Evolutionary conservation across 2,888 invertebrate genomes (phyloP).

Genomic region (Cantharis nigra): DNA sequence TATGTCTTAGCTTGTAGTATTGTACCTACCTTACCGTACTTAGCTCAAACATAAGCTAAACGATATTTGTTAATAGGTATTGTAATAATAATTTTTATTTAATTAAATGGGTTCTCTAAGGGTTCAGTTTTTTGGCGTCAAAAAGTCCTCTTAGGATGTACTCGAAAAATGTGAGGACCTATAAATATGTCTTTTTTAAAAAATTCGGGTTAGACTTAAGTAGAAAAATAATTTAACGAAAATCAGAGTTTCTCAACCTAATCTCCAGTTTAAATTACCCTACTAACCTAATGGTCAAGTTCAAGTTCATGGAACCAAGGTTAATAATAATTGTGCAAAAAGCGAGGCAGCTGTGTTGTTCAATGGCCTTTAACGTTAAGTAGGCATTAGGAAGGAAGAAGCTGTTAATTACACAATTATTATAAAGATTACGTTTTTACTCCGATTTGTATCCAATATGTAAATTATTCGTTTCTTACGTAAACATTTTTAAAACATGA

Average conservation of each 20-base stretch:
- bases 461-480: background rate
- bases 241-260: background rate
- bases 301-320: background rate
- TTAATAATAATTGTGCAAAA: background rate
- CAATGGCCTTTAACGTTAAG: background rate
- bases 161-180: background rate
- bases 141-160: background rate
- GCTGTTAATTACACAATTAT: background rate
- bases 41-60: conserved; percentile 52
- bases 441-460: background rate
- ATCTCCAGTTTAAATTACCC: background rate
- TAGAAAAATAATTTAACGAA: background rate
- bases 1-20: conserved; percentile 84
- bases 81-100: background rate
- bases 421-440: background rate
- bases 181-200: background rate
- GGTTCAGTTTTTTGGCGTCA: background rate
- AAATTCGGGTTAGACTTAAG: background rate
- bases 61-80: background rate
- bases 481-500: background rate
- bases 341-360: background rate
- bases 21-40: conserved; percentile 67
- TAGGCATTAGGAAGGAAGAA: background rate
- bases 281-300: background rate
- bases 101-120: background rate